A percentile compares a stretch with the other conserved stretches of the same genome.
phyloP scores from a whole-genome alignment of 2,888 invertebrate genomes.

The Mythimna lalbum region DNA sequence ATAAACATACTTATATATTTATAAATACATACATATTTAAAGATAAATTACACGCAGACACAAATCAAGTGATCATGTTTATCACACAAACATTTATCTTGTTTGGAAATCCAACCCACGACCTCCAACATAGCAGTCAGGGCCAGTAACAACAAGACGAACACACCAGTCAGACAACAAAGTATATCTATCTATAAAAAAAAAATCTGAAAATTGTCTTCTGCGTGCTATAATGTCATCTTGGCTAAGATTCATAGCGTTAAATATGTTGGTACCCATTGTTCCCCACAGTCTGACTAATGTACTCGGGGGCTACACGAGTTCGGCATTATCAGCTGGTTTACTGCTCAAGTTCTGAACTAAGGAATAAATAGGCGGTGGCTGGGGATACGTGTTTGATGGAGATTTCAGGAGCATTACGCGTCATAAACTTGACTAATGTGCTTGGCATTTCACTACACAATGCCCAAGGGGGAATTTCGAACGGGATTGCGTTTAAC shows the following conservation, averaged over 20 bases:
- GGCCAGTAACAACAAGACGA: too few species aligned
- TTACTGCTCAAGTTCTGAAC: conserved; percentile 42
- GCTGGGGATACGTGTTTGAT: conserved; percentile 2
- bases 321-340: conserved; percentile 26
- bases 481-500: not conserved
- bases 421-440: conserved; percentile 3
- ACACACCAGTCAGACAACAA: too few species aligned
- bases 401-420: conserved; percentile 3
- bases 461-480: not conserved
- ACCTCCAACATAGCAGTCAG: too few species aligned
- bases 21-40: too few species aligned
- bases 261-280: conserved; percentile 41
- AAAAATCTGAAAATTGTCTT: conserved; percentile 9
- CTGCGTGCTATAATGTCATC: conserved; percentile 9
- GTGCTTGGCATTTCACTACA: not conserved
- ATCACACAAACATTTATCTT: too few species aligned
- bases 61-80: too few species aligned
- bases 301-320: conserved; percentile 31
- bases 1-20: too few species aligned
- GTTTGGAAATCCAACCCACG: too few species aligned
- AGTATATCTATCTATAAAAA: not conserved
- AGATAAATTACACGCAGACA: too few species aligned
- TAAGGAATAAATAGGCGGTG: conserved; percentile 10
- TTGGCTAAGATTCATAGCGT: conserved; percentile 34
- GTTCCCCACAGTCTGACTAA: conserved; percentile 38